phyloP scores from a whole-genome alignment of 2,113 vertebrate genomes.

The Gallinago jamesoni region DNA sequence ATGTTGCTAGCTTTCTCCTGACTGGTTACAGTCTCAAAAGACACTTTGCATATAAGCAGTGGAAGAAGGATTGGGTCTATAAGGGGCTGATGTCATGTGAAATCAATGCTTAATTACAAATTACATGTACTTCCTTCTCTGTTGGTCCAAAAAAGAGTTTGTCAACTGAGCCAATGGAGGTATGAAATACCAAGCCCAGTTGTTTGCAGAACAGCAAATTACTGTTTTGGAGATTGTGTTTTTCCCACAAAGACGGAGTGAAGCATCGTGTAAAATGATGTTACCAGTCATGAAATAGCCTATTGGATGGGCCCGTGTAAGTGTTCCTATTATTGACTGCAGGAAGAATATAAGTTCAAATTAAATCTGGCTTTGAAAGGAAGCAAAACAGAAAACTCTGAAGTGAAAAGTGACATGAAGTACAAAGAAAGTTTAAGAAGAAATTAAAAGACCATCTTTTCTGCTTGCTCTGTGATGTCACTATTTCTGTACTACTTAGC shows the following conservation, averaged over 20 bases:
- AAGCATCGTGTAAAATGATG: neutral
- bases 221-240: neutral
- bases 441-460: neutral
- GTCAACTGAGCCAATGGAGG: neutral
- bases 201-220: neutral
- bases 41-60: neutral
- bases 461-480: neutral
- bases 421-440: neutral
- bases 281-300: neutral
- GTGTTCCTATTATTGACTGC: neutral
- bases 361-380: neutral
- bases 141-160: neutral
- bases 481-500: neutral
- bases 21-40: neutral
- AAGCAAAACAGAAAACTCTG: neutral
- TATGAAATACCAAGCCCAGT: neutral
- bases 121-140: neutral
- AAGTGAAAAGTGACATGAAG: neutral
- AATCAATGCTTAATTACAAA: neutral
- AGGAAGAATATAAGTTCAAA: neutral
- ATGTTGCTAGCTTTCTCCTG: neutral
- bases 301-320: neutral
- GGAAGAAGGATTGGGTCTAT: constrained; percentile 13
- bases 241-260: neutral
- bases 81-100: neutral